Base-by-base conservation (phyloP, 1,140 invertebrate species). In the Manduca sexta region DNA sequence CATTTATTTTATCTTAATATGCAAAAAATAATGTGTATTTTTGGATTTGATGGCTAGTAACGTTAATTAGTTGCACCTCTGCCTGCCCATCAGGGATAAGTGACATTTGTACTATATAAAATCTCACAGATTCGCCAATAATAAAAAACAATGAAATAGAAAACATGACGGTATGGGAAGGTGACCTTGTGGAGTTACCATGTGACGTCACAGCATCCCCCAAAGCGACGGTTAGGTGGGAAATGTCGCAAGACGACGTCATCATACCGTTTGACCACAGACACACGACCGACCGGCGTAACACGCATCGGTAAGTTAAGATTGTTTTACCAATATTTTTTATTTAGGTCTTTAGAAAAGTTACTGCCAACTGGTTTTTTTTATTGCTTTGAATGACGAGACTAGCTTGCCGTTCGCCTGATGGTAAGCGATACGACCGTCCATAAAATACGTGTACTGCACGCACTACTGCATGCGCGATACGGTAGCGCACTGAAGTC, bases 191-290 rank as follows among this genome's bases (percentile, higher is more conserved):
- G 8, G 60, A 55, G 18, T 39, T 83, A 8, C 45, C 54, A 0
- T 83, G 79, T 58, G 56, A 73, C 10, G 76, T 80, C 0, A 67
- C 69, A 5, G 73, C 74, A 7, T 49, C 52, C 1, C 79, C 79
- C 0, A 42, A 46, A 26, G 71, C 79, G 0, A 49, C 45, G 3
- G 75, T 81, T 0, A 61, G 54, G 11, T 83, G 79, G 79, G 71
- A 77, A n/a, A 60, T 73, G 38, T 53, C 62, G 1, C 69, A 71
- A 33, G 71, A 64, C 49, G 72, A 73, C 30, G 56, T 69, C n/a
- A 58, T 70, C 1, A 56, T 78, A 2, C 15, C 52, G 5, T 46
- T 80, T 0, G 69, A 70, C 30, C 33, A 45, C 0, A 54, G 61
- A 11, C 73, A 80, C 33, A 13, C 15, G 4, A 72, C 64, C 2